Evolutionary conservation across 2,113 vertebrate genomes (phyloP), one percentile per base, ranked within the genome.

Genomic region (Apaloderma vittatum): DNA sequence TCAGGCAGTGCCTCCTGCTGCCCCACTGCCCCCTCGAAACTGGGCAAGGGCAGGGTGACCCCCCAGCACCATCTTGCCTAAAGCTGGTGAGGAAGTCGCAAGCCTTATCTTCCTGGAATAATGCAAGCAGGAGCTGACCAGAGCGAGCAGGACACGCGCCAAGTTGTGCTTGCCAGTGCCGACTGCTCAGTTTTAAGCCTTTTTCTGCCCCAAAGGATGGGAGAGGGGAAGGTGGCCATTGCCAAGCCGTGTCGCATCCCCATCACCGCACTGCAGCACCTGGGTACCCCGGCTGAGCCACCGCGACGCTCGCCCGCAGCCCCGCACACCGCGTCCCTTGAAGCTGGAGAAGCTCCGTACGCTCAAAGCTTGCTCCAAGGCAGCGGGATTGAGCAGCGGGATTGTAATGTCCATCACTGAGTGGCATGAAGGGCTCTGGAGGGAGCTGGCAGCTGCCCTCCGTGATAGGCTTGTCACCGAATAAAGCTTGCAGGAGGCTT

Each of bases 351-450:
- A 77, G 49, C 72, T 51, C 15, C 2, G 10, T 34, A 16, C 6
- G 0, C 15, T 23, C 58, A 24, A 23, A 46, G 51, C 51, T 13
- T 23, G 51, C 36, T 27, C 43, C 2, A 0, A 16, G 34, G 36
- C 32, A 37, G 58, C 0, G 4, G 36, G 36, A 23, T 58, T 49
- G 22, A n/a, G 36, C 32, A 37, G 58, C 0, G 4, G 36, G 36
- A 23, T 58, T 49, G 22, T 36, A 49, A 36, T 15, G 15, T 4
- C 17, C 37, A 4, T 48, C 2, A 1, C 48, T 0, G 1, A 32
- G 26, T 0, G 6, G 43, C 0, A 0, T 3, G 21, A 34, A 57
- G 1, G 22, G 36, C 66, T 65, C 73, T 0, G 2, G 45, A 19
- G 36, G 8, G 58, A 59, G 66, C 73, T 8, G 36, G 63, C 34